Evolutionary conservation across 1,140 invertebrate species (phyloP).

Genomic region (Planococcus citri): DNA sequence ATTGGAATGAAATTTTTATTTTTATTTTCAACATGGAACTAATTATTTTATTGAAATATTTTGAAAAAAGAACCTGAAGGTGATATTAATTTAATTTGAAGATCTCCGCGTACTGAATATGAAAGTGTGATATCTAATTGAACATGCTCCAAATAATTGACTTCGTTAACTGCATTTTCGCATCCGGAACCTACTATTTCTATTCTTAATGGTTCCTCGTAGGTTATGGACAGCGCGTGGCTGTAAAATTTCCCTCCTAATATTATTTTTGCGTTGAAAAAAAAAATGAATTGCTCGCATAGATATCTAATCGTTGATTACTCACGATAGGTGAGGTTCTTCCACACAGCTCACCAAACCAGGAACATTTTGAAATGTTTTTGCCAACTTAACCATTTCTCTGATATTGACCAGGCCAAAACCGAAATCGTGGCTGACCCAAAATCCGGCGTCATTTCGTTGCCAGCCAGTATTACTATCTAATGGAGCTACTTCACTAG

Average conservation of each 20-base stretch:
- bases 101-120: conserved; percentile 55
- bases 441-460: conserved; percentile 55
- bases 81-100: conserved; percentile 54
- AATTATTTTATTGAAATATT: too few species aligned
- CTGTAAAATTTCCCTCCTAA: conserved; percentile 13
- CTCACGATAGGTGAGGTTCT: background rate
- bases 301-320: too few species aligned
- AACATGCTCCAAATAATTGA: conserved; percentile 73
- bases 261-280: too few species aligned
- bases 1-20: background rate
- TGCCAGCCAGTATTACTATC: conserved; percentile 58
- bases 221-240: background rate
- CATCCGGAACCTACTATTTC: conserved; percentile 39
- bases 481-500: conserved; percentile 55
- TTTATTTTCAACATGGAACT: too few species aligned
- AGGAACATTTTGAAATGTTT: conserved; percentile 68
- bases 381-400: conserved; percentile 55
- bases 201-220: conserved; percentile 26
- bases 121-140: conserved; percentile 54
- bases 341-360: conserved; percentile 47
- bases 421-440: conserved; percentile 67
- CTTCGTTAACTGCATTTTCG: conserved; percentile 31
- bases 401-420: conserved; percentile 85
- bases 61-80: conserved; percentile 58
- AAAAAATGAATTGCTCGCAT: too few species aligned